A percentile compares a stretch with the other conserved stretches of the same genome.
These are phyloP conservation scores for Callorhinus ursinus DNA, from an alignment of 2,113 vertebrate genomes.

Conservation along the genomic window DNA sequence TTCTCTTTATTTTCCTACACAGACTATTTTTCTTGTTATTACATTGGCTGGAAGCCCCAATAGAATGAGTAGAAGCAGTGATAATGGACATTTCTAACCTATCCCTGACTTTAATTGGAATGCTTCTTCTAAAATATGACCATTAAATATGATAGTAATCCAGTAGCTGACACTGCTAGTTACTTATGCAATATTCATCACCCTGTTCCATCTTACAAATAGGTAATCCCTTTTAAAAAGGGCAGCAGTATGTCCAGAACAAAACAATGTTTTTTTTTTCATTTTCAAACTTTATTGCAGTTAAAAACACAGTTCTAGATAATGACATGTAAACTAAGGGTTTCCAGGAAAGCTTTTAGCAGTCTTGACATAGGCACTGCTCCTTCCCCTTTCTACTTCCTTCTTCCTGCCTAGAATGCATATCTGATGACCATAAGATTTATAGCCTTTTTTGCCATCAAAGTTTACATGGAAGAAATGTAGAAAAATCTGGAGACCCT, in stretches of 20 bases:
- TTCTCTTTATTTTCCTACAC: neutral
- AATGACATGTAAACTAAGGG: neutral
- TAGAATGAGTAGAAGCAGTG: neutral
- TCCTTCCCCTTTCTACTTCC: neutral
- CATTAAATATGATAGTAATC: neutral
- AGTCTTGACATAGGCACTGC: neutral
- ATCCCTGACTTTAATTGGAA: neutral
- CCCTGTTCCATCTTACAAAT: neutral
- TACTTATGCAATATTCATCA: neutral
- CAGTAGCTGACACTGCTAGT: neutral
- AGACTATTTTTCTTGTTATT: neutral
- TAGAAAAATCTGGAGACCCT: neutral
- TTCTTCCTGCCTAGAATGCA: neutral
- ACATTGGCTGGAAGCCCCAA: neutral
- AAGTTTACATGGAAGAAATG: neutral
- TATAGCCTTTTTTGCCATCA: neutral
- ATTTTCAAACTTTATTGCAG: neutral
- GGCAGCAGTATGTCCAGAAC: neutral
- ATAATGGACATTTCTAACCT: neutral
- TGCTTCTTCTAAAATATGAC: neutral
- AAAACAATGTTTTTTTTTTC: neutral
- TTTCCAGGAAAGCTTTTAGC: neutral
- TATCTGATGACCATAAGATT: neutral
- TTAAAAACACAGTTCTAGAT: neutral
- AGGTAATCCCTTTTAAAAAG: neutral